A percentile compares a stretch with the other conserved stretches of the same genome.
Conservation (phyloP, 1,140 invertebrate genomes). For the Globodera rostochiensis region DNA sequence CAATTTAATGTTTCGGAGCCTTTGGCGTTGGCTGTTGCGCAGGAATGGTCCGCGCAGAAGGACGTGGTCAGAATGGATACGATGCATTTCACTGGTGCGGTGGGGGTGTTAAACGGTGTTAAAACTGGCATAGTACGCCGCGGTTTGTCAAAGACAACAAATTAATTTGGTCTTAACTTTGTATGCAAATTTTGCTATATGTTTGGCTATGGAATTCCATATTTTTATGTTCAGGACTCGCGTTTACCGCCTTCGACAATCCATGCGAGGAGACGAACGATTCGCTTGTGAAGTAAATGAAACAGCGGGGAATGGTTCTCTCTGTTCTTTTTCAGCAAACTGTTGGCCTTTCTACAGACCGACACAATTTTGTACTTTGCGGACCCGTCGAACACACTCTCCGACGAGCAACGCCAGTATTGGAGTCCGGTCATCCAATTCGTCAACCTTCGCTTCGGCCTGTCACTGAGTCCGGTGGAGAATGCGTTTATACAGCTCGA, state of each 20-base stretch:
- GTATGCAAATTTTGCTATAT: too few species aligned
- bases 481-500: constrained; percentile 66
- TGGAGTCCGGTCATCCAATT: constrained; percentile 87
- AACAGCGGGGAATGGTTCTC: not conserved
- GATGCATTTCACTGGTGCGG: constrained; percentile 70
- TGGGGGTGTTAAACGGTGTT: not conserved
- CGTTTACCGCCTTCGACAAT: constrained; percentile 87
- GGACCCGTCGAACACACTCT: constrained; percentile 75
- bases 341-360: constrained; percentile 81
- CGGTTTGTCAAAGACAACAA: too few species aligned
- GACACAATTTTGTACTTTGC: constrained; percentile 80
- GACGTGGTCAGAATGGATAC: constrained; percentile 77
- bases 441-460: constrained; percentile 75
- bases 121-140: not conserved
- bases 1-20: constrained; percentile 73
- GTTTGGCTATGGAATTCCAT: not conserved
- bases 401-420: constrained; percentile 76
- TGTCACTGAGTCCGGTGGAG: constrained; percentile 67
- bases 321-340: constrained; percentile 67
- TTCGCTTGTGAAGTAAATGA: constrained; percentile 14
- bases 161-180: too few species aligned
- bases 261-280: constrained; percentile 76
- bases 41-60: constrained; percentile 87
- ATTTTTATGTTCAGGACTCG: constrained; percentile 70
- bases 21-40: constrained; percentile 84